These are phyloP conservation scores for Penaeus chinensis DNA, from an alignment of 1,140 invertebrate species.

Conservation along the genomic window DNA sequence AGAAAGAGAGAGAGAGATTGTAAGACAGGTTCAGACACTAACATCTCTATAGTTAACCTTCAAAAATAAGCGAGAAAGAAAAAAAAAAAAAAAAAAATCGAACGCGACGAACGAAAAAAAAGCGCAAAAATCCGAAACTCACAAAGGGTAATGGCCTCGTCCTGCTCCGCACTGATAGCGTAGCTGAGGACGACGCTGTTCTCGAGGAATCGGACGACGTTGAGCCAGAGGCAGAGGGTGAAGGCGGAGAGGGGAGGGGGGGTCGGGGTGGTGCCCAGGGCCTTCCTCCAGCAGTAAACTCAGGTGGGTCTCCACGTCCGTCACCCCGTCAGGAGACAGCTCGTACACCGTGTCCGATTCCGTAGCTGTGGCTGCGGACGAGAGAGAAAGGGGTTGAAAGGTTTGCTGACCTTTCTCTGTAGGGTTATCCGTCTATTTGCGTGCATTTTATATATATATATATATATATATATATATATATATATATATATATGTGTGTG, in stretches of 20 bases:
- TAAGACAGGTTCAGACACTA: too few relatives aligned
- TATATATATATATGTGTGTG: too few relatives aligned
- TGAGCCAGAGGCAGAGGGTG: conserved; percentile 33
- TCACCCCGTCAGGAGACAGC: not conserved
- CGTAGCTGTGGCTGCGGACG: not conserved
- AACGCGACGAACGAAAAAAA: not conserved
- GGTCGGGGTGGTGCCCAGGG: not conserved
- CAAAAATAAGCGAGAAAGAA: not conserved
- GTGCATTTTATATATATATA: too few relatives aligned
- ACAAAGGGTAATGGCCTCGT: conserved; percentile 21
- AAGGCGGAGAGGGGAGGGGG: not conserved
- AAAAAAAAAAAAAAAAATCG: not conserved
- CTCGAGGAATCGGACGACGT: conserved; percentile 11
- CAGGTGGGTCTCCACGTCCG: conserved; percentile 27
- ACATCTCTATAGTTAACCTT: too few relatives aligned
- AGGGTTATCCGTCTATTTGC: too few relatives aligned
- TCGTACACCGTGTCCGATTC: not conserved
- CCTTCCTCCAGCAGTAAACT: not conserved
- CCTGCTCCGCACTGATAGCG: conserved; percentile 16
- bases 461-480: too few relatives aligned
- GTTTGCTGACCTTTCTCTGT: too few relatives aligned
- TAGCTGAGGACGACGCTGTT: conserved; percentile 39
- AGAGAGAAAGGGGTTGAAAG: not conserved
- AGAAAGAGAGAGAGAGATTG: too few relatives aligned
- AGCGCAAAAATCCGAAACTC: not conserved